These are phyloP conservation scores for Phyllostomus hastatus DNA, from an alignment of 2,113 vertebrate genomes.

Conservation along the genomic window DNA sequence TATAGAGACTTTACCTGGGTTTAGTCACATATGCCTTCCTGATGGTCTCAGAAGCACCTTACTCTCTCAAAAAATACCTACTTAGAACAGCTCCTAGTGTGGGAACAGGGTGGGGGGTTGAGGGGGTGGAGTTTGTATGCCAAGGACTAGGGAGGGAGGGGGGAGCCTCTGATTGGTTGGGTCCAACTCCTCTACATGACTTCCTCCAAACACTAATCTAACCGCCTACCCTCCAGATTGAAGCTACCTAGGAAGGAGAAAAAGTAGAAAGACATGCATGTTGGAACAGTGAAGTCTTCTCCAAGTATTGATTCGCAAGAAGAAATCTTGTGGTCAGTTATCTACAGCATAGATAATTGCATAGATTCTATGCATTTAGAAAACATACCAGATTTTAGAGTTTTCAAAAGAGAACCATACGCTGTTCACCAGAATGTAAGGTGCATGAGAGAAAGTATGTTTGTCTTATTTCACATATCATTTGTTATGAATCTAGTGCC, in stretches of 20 bases:
- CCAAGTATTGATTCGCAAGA: not conserved
- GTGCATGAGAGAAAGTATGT: not conserved
- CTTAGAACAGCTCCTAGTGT: not conserved
- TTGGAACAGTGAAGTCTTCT: not conserved
- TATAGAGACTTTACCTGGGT: not conserved
- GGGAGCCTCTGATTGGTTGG: not conserved
- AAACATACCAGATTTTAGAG: not conserved
- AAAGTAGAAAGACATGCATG: not conserved
- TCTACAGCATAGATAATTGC: too few relatives aligned
- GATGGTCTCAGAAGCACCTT: not conserved
- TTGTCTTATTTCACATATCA: not conserved
- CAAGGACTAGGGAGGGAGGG: too few relatives aligned
- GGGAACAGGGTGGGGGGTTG: too few relatives aligned
- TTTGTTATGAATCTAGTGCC: not conserved
- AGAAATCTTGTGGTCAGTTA: not conserved
- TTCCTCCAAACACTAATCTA: not conserved
- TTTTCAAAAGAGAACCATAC: not conserved
- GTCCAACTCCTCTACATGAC: not conserved
- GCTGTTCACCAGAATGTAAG: not conserved
- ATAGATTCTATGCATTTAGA: not conserved
- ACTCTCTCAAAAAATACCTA: not conserved
- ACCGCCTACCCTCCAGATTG: accelerated
- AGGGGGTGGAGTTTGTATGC: not conserved
- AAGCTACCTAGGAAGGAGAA: not conserved
- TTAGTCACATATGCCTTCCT: not conserved